Evolutionary conservation across 2,797 vertebrate species (phyloP), one percentile per base, ranked within the genome.

Genomic region (Sebastes melanostomus): DNA sequence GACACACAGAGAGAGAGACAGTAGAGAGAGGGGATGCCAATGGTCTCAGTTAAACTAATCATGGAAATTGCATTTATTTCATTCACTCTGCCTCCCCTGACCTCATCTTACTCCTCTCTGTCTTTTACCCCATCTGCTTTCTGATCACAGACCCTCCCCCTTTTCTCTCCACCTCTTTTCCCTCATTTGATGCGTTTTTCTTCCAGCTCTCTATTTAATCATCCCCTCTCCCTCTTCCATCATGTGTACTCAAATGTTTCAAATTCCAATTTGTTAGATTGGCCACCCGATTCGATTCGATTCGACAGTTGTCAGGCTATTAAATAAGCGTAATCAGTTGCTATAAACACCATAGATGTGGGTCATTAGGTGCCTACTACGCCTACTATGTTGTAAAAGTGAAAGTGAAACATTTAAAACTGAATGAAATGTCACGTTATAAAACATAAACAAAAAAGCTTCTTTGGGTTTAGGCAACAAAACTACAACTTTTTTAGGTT

Each of bases 1-100:
- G 38, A 9, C 9, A 32, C 8, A 32, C 25, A 46, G 1, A 34
- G 32, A 34, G 32, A 68, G 9, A 73, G 54, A 36, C 3, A 3
- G 54, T 12, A 16, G 36, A 30, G 34, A 63, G 55, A 22, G 8
- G 46, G 46, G 75, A 85, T 81, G 72, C 77, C 89, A 87, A 82
- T 87, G 84, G 81, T 82, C 42, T 69, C 85, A 59, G 70, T 88
- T 92, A 89, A 91, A 92, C 86, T 83, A 86, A 93, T 93, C 73
- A 86, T 82, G 42, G 46, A 87, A 87, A 91, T 89, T 81, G 30
- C 80, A 89, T 91, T 92, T 90, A 79, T 91, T 89, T 87, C 84
- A 84, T 74, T 85, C 84, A 79, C 75, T 78, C 66, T 78, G 42
- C 77, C 83, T 90, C 83, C 62, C 63, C 70, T 75, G 22, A 46